Base-by-base conservation (phyloP, 2,113 vertebrate genomes). In the Amphiprion ocellaris region DNA sequence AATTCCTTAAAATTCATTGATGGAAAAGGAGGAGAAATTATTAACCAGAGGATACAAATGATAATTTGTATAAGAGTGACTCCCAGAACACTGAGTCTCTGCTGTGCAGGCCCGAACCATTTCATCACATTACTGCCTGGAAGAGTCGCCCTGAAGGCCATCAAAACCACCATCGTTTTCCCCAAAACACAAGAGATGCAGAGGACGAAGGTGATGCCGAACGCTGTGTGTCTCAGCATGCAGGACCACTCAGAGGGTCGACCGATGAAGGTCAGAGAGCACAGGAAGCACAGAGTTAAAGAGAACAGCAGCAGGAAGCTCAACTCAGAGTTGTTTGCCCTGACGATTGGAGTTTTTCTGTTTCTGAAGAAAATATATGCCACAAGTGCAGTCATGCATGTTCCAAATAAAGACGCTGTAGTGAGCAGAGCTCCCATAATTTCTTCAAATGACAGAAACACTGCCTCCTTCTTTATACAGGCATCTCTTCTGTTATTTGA, bases 161-260 rank as follows among this genome's bases (percentile, higher is more conserved):
- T 92, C 47, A 91, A 66, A 49, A 91, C 91, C 59, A 90, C 91
- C n/a, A 90, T 79, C 4, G 91, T 92, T 83, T 92, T 91, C 30
- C 89, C 89, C 30, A 92, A 86, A 62, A 93, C 58, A 77, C 92
- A 92, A 10, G 92, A 92, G 53, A 93, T 88, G 44, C 88, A 93
- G 74, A 93, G 90, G 74, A 93, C 91, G 53, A 93, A 93, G 37
- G 90, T 91, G 84, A 94, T 92, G 39, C 90, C 90, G 9, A 91
- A 92, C 4, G 88, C 89, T 60, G 89, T 87, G 69, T 92, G 91
- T 4, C 91, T 82, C 52, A 92, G 83, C 87, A 92, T 90, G 70
- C 91, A 92, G 76, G 91, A 92, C 91, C 89, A 90, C 49, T 88
- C 81, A 49, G 87, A 89, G 26, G 91, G 90, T 59, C 39, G 86